These are phyloP conservation scores for Lithobates pipiens DNA, from an alignment of 2,797 vertebrate species.

Conservation along the genomic window DNA sequence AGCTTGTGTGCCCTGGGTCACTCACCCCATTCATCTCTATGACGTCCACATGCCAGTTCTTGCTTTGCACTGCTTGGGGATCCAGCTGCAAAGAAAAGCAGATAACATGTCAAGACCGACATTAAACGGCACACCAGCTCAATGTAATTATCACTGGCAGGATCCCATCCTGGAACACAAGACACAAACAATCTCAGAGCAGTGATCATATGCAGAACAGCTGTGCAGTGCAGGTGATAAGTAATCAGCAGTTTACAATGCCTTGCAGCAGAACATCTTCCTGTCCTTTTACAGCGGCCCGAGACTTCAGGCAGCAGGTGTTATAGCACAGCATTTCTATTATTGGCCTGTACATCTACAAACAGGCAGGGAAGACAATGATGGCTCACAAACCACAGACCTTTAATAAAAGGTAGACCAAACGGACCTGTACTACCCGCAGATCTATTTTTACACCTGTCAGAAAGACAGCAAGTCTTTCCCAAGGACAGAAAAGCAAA, in stretches of 20 bases:
- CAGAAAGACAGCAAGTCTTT: conserved; percentile 13
- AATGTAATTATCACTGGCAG: neutral
- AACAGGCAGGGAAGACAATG: neutral
- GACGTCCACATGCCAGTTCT: conserved; percentile 98
- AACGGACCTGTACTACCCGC: neutral
- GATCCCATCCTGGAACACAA: neutral
- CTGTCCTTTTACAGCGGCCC: neutral
- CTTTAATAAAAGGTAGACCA: conserved; percentile 1
- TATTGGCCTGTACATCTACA: neutral
- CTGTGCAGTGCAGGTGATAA: neutral
- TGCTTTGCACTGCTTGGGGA: conserved; percentile 92
- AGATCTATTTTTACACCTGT: conserved; percentile 44
- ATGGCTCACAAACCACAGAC: neutral
- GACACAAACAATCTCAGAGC: neutral
- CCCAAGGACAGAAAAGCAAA: conserved; percentile 13
- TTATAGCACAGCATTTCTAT: neutral
- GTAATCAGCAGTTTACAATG: neutral
- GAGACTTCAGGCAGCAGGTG: neutral
- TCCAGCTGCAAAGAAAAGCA: conserved; percentile 82
- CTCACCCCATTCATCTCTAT: conserved; percentile 99
- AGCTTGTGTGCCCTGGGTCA: neutral
- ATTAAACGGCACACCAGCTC: neutral
- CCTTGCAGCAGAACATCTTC: neutral
- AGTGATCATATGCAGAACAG: neutral
- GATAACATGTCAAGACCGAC: neutral